Evolutionary conservation across 2,113 vertebrate species (phyloP).

Genomic region (Poeciliopsis turrubarensis): DNA sequence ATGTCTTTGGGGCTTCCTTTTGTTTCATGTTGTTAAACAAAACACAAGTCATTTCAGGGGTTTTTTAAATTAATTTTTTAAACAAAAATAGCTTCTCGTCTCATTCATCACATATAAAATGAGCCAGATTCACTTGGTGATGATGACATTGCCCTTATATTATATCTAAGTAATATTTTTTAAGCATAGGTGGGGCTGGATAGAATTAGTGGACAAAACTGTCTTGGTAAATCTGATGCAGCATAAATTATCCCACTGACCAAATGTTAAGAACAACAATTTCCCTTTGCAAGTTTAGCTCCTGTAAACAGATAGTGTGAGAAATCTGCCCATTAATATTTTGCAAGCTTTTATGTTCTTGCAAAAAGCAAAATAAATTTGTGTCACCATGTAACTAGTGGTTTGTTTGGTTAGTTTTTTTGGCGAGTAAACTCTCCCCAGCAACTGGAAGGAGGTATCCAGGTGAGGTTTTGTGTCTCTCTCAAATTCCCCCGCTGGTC

Average conservation of each 20-base stretch:
- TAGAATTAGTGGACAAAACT: constrained; percentile 4
- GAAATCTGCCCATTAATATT: constrained; percentile 42
- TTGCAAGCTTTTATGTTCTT: constrained; percentile 22
- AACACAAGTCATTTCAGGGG: neutral
- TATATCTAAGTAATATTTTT: neutral
- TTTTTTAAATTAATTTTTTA: neutral
- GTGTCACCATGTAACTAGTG: neutral
- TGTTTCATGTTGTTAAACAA: constrained; percentile 6
- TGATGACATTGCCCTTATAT: neutral
- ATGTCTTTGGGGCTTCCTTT: constrained; percentile 9
- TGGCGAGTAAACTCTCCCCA: neutral
- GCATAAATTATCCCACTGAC: constrained; percentile 26
- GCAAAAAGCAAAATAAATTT: constrained; percentile 28
- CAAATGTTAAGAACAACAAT: constrained; percentile 23
- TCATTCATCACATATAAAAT: too few species aligned
- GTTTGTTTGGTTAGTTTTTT: neutral
- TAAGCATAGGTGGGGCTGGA: neutral
- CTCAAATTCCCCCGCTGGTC: neutral
- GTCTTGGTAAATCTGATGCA: neutral
- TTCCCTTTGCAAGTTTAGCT: constrained; percentile 11
- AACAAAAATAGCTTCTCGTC: neutral
- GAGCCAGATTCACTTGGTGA: too few species aligned
- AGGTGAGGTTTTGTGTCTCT: neutral
- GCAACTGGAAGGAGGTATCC: neutral
- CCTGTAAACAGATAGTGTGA: constrained; percentile 24